These are phyloP conservation scores for Myopa testacea DNA, from an alignment of 2,888 invertebrate genomes.

Conservation along the genomic window DNA sequence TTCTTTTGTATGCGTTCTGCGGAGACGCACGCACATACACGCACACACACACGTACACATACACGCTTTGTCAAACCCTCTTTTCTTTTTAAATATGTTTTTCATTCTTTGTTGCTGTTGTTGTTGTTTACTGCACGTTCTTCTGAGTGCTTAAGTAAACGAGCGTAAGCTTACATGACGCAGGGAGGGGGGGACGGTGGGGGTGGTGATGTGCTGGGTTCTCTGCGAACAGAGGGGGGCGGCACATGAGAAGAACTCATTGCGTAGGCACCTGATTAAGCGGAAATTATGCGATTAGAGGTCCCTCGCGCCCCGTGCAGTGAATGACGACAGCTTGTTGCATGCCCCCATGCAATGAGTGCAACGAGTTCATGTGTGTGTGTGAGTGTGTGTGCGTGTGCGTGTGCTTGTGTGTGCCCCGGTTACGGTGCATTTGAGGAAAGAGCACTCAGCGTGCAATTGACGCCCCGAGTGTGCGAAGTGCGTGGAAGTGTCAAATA, in stretches of 20 bases:
- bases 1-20: slow-evolving; percentile 1
- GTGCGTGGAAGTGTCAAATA: slow-evolving; percentile 34
- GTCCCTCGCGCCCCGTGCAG: slow-evolving; percentile 18
- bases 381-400: not conserved
- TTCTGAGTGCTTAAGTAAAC: slow-evolving; percentile 45
- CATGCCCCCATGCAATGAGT: slow-evolving; percentile 21
- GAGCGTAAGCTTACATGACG: slow-evolving; percentile 14
- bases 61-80: not conserved
- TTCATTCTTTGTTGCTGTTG: slow-evolving; percentile 28
- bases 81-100: slow-evolving; percentile 20
- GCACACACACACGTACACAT: not conserved
- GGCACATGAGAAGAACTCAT: slow-evolving; percentile 16
- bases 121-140: slow-evolving; percentile 43
- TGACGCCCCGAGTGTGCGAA: slow-evolving; percentile 24
- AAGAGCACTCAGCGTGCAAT: slow-evolving; percentile 31
- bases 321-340: slow-evolving; percentile 32
- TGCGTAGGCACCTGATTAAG: slow-evolving; percentile 61
- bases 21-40: not conserved
- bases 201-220: not conserved
- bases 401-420: slow-evolving; percentile 1
- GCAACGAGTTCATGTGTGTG: slow-evolving; percentile 20
- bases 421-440: slow-evolving; percentile 36
- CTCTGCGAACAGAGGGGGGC: slow-evolving; percentile 11
- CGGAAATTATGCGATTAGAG: slow-evolving; percentile 59
- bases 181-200: too few relatives aligned